These are phyloP conservation scores for Sterrhoptilus dennistouni DNA, from an alignment of 2,113 vertebrate genomes.

Conservation along the genomic window DNA sequence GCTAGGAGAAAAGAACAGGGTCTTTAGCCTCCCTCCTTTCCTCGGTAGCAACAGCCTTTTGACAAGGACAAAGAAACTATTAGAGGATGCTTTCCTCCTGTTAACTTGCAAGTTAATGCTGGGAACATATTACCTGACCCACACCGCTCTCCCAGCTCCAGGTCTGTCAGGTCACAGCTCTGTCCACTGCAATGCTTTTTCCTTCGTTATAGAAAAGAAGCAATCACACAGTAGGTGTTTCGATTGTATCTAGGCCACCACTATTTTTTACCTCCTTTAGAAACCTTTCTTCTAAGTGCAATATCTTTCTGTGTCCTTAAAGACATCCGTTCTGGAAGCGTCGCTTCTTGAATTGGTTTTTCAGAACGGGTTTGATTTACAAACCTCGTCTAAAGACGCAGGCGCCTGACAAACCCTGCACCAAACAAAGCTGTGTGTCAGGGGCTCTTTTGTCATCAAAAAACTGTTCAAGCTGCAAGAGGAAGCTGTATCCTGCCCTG, in stretches of 20 bases:
- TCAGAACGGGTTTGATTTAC: slow-evolving; percentile 1
- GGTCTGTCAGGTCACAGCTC: neutral
- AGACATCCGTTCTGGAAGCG: neutral
- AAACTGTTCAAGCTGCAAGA: neutral
- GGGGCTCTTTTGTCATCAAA: neutral
- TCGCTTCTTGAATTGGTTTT: neutral
- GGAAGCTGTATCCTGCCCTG: neutral
- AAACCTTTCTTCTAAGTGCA: neutral
- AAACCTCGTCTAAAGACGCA: neutral
- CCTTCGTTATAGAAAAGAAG: neutral
- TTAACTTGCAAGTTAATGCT: neutral
- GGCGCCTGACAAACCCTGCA: accelerated
- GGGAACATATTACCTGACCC: neutral
- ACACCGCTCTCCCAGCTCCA: neutral
- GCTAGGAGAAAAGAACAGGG: neutral
- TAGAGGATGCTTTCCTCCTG: neutral
- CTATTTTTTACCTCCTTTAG: neutral
- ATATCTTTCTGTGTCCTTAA: neutral
- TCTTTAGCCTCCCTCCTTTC: neutral
- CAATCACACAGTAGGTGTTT: neutral
- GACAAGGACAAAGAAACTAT: neutral
- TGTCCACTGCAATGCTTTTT: neutral
- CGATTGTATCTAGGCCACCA: slow-evolving; percentile 9
- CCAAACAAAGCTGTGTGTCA: neutral
- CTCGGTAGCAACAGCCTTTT: neutral